Conservation (phyloP, 2,113 vertebrate genomes). For the Colinus virginianus region DNA sequence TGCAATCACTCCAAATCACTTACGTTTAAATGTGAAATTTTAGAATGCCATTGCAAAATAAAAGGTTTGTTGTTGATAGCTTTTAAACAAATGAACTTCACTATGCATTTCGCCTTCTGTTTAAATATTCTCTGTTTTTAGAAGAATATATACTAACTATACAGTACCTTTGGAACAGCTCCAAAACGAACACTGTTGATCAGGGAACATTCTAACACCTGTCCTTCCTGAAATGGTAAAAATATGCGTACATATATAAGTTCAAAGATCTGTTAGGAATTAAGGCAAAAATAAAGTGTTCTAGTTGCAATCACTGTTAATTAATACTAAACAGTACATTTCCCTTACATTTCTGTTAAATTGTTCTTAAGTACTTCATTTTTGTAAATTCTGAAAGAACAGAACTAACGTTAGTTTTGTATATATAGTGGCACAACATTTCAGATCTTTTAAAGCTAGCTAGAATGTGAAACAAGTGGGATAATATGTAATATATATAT, state of each 20-base stretch:
- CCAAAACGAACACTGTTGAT: conserved; percentile 96
- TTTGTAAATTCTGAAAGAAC: not conserved
- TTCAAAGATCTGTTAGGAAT: not conserved
- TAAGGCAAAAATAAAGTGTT: not conserved
- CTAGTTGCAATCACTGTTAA: not conserved
- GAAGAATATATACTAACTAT: not conserved
- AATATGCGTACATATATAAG: not conserved
- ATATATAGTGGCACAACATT: not conserved
- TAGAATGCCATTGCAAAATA: not conserved
- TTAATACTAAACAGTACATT: not conserved
- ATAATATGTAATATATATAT: not conserved
- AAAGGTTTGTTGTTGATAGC: not conserved
- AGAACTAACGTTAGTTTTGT: not conserved
- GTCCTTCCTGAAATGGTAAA: conserved; percentile 88
- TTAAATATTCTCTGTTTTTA: not conserved
- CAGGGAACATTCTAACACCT: conserved; percentile 96
- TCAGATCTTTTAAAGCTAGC: not conserved
- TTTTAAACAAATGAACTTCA: not conserved
- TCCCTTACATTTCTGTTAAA: not conserved
- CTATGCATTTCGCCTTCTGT: not conserved
- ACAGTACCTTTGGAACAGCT: conserved; percentile 89
- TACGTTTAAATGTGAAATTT: not conserved
- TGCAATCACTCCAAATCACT: not conserved
- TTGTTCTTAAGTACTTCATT: not conserved
- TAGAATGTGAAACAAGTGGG: not conserved